These are phyloP conservation scores for Caenorhabditis japonica DNA, from an alignment of 2,888 invertebrate genomes.

Conservation along the genomic window DNA sequence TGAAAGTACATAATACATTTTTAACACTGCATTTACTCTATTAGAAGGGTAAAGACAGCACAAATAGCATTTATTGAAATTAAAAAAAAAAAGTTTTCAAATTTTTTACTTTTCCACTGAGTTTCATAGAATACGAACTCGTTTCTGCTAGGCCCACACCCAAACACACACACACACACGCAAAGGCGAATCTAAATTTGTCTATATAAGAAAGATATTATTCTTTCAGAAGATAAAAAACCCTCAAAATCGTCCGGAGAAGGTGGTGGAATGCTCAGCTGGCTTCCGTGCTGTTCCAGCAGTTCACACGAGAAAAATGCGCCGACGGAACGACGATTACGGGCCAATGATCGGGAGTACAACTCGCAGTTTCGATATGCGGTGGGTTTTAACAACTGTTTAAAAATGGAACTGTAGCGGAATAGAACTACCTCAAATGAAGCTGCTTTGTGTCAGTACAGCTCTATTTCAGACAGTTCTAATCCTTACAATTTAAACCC, in stretches of 20 bases:
- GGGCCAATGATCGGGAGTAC: slow-evolving; percentile 94
- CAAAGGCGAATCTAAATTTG: not conserved
- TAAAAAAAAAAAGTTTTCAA: not conserved
- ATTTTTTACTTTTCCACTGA: not conserved
- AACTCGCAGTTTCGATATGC: slow-evolving; percentile 98
- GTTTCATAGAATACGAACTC: too few species aligned
- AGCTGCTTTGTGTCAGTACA: too few species aligned
- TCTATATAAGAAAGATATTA: too few species aligned
- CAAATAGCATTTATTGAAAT: too few species aligned
- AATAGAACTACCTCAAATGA: too few species aligned
- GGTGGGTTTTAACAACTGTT: slow-evolving; percentile 80
- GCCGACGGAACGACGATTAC: slow-evolving; percentile 79
- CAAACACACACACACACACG: too few species aligned
- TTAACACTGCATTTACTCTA: too few species aligned
- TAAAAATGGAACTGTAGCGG: not conserved
- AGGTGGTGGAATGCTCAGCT: slow-evolving; percentile 46
- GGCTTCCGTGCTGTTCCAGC: slow-evolving; percentile 52
- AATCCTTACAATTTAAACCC: too few species aligned
- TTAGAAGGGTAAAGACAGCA: too few species aligned
- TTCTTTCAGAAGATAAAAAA: slow-evolving; percentile 17
- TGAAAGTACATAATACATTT: too few species aligned
- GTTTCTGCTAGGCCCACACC: too few species aligned
- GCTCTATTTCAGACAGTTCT: too few species aligned
- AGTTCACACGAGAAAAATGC: slow-evolving; percentile 27
- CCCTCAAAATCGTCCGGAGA: slow-evolving; percentile 5